A percentile compares a stretch with the other conserved stretches of the same genome.
Conservation (phyloP, 2,888 invertebrate genomes). For the Caenorhabditis sp. region DNA sequence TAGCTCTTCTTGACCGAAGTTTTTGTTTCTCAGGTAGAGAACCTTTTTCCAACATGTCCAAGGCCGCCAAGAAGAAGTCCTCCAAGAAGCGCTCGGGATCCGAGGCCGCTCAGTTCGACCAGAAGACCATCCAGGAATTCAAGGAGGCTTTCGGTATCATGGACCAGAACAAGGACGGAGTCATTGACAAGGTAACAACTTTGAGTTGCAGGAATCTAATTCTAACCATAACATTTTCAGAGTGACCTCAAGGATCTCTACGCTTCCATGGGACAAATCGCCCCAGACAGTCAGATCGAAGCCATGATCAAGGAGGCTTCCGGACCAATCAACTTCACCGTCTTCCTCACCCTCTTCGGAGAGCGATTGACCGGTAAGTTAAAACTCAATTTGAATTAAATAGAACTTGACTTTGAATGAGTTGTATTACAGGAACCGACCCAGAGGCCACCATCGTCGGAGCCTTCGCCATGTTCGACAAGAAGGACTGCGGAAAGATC, state of each 20-base stretch:
- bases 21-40: constrained; percentile 49
- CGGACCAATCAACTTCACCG: constrained; percentile 83
- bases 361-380: constrained; percentile 82
- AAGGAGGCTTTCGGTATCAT: constrained; percentile 86
- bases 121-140: constrained; percentile 85
- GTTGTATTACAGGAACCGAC: constrained; percentile 84
- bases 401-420: background rate
- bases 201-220: background rate
- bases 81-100: constrained; percentile 84
- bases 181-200: constrained; percentile 72
- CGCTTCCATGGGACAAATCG: constrained; percentile 84
- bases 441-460: constrained; percentile 85
- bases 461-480: constrained; percentile 86
- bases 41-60: constrained; percentile 65
- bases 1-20: background rate
- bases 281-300: constrained; percentile 82
- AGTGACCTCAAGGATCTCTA: constrained; percentile 85
- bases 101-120: constrained; percentile 85
- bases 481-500: constrained; percentile 84
- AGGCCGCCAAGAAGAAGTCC: constrained; percentile 79
- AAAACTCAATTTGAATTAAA: background rate
- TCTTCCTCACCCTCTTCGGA: constrained; percentile 83
- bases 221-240: constrained; percentile 67
- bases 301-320: constrained; percentile 83
- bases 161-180: constrained; percentile 85